Base-by-base conservation (phyloP, 2,113 vertebrate genomes). In the Pyxicephalus adspersus region DNA sequence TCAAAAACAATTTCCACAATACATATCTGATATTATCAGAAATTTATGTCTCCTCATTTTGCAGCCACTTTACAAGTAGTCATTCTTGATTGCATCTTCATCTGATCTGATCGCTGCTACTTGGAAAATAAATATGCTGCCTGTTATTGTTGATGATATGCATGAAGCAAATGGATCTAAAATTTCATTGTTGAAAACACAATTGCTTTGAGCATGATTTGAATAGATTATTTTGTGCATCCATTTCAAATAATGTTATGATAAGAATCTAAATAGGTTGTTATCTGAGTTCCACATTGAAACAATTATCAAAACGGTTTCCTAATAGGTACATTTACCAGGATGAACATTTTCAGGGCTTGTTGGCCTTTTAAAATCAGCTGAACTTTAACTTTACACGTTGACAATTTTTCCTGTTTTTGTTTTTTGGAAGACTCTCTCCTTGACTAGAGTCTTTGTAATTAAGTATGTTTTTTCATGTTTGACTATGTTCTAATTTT, bases 51-150 rank as follows among this genome's bases (percentile, higher is more conserved):
- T 65, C 45, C 25, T 72, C 3, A 65, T 81, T 73, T 52, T 60
- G 20, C 1, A 80, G 66, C 66, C 18, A 6, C 29, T 38, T 34
- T 18, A 52, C 45, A 38, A 52, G 45, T 31, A 52, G 19, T 22
- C 15, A 2, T 54, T 31, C 28, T 16, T 74, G 68, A 81, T 80
- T 80, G 50, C 58, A 52, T 80, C 78, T 64, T 26, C 34, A 29
- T 55, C 58, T 81, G 58, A 57, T 71, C 23, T 68, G 65, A 58
- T 73, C 38, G 63, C 15, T n/a, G 8, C 25, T 61, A 65, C 60
- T 63, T 28, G 54, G 20, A 2, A 65, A 74, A 64, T 81, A 54
- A 64, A 73, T 72, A 64, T 29, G 54, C 58, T 61, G 29, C 55
- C 50, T 34, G 64, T 60, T 38, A 45, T 34, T 58, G 20, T 58